Conservation (phyloP, 2,888 invertebrate species). For the Drosophila pseudotakahashii region DNA sequence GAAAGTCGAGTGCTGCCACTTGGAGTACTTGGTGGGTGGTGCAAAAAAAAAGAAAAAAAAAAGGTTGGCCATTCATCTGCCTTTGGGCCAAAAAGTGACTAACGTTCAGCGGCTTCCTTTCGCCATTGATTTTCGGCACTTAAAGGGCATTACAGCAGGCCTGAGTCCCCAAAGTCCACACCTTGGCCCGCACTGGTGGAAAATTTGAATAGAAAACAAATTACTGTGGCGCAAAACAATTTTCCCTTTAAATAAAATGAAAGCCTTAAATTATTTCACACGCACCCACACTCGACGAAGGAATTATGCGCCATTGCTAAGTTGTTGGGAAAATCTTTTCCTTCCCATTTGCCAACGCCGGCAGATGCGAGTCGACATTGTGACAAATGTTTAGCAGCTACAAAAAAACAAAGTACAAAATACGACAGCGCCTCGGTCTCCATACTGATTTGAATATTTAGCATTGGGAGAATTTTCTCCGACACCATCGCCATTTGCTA, state of each 20-base stretch:
- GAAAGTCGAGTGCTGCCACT: constrained; percentile 73
- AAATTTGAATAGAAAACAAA: constrained; percentile 72
- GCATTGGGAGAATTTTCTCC: constrained; percentile 22
- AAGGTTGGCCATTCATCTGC: constrained; percentile 30
- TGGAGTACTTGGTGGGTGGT: constrained; percentile 22
- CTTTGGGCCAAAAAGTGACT: constrained; percentile 42
- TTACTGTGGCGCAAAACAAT: constrained; percentile 68
- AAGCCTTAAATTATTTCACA: constrained; percentile 34
- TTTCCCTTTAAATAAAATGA: constrained; percentile 63
- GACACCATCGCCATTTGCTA: constrained; percentile 32
- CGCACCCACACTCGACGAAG: constrained; percentile 5
- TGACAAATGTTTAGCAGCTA: constrained; percentile 75
- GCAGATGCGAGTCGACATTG: constrained; percentile 50
- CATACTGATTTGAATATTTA: constrained; percentile 43
- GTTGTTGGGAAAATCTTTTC: constrained; percentile 54
- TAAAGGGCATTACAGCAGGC: constrained; percentile 33
- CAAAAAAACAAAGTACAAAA: constrained; percentile 53
- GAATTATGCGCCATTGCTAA: constrained; percentile 35
- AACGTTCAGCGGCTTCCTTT: constrained; percentile 39
- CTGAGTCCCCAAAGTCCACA: constrained; percentile 11
- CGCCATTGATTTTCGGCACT: constrained; percentile 43
- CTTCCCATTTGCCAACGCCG: constrained; percentile 59
- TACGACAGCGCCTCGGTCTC: constrained; percentile 21
- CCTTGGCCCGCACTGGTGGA: constrained; percentile 18
- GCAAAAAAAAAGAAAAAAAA: background rate